A percentile compares a stretch with the other conserved stretches of the same genome.
These are phyloP conservation scores for Mya arenaria DNA, from an alignment of 1,140 invertebrate genomes.

Conservation along the genomic window DNA sequence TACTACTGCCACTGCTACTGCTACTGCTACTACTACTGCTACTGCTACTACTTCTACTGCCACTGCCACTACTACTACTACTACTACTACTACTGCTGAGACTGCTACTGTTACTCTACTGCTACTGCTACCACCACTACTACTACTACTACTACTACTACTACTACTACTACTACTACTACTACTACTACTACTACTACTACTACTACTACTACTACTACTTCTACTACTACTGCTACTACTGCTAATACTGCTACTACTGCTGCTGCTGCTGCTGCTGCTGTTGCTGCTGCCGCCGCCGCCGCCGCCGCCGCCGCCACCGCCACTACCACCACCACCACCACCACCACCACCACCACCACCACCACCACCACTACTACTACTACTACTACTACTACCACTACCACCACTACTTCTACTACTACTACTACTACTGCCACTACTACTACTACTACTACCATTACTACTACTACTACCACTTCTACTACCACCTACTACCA, in stretches of 20 bases:
- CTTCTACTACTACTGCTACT: constrained; percentile 25
- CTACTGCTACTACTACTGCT: constrained; percentile 32
- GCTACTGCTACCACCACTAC: constrained; percentile 29
- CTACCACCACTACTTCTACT: constrained; percentile 22
- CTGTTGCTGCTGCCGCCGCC: constrained; percentile 5
- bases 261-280: constrained; percentile 34
- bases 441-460: constrained; percentile 28
- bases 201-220: constrained; percentile 16
- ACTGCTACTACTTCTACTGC: constrained; percentile 33
- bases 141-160: constrained; percentile 34
- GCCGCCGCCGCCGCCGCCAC: background rate
- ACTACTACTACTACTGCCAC: constrained; percentile 39
- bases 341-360: constrained; percentile 19
- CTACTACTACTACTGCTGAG: constrained; percentile 40
- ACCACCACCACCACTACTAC: constrained; percentile 19
- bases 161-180: constrained; percentile 40
- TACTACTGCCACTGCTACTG: constrained; percentile 19
- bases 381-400: constrained; percentile 28
- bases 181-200: constrained; percentile 37
- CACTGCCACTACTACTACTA: constrained; percentile 37
- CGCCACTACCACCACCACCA: constrained; percentile 6
- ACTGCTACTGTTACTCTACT: constrained; percentile 10
- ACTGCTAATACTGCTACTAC: constrained; percentile 45
- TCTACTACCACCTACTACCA: constrained; percentile 13
- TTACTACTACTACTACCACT: constrained; percentile 37